A percentile compares a stretch with the other conserved stretches of the same genome.
phyloP scores from a whole-genome alignment of 2,797 vertebrate genomes.

The Botia kubotai region DNA sequence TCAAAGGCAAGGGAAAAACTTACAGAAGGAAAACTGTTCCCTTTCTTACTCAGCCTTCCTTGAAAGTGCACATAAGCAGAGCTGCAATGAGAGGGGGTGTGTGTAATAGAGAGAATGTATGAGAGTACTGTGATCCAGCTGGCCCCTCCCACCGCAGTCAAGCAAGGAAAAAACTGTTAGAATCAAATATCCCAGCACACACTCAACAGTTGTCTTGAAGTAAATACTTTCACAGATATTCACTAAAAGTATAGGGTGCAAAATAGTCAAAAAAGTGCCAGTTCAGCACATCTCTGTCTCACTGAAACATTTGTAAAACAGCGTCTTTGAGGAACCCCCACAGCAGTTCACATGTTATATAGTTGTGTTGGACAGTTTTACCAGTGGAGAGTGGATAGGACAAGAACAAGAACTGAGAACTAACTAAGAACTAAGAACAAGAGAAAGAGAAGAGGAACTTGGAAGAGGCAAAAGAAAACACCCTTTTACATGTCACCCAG shows the following conservation, averaged over 20 bases:
- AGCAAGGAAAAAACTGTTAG: conserved; percentile 70
- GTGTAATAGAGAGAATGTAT: conserved; percentile 57
- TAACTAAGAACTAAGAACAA: too few species aligned
- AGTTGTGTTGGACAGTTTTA: conserved; percentile 53
- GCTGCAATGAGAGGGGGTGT: conserved; percentile 80
- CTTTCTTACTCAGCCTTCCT: conserved; percentile 72
- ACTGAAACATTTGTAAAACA: conserved; percentile 69
- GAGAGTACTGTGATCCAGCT: conserved; percentile 69
- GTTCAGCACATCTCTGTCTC: conserved; percentile 57
- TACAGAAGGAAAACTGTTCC: conserved; percentile 63
- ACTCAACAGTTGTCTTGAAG: conserved; percentile 50
- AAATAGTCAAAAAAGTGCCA: conserved; percentile 46
- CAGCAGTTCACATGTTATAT: conserved; percentile 60
- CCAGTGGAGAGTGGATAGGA: conserved; percentile 57
- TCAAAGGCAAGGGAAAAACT: conserved; percentile 58
- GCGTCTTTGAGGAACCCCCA: conserved; percentile 61
- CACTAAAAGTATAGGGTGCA: conserved; percentile 35
- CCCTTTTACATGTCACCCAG: conserved; percentile 59
- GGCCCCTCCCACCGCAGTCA: conserved; percentile 80
- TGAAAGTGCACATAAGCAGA: conserved; percentile 77
- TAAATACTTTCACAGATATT: conserved; percentile 25
- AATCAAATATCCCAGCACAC: conserved; percentile 66
- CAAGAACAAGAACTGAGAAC: conserved; percentile 36
- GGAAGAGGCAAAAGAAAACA: conserved; percentile 61
- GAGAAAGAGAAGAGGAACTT: conserved; percentile 45